phyloP scores from a whole-genome alignment of 2,797 vertebrate species.

The Myotis daubentonii region DNA sequence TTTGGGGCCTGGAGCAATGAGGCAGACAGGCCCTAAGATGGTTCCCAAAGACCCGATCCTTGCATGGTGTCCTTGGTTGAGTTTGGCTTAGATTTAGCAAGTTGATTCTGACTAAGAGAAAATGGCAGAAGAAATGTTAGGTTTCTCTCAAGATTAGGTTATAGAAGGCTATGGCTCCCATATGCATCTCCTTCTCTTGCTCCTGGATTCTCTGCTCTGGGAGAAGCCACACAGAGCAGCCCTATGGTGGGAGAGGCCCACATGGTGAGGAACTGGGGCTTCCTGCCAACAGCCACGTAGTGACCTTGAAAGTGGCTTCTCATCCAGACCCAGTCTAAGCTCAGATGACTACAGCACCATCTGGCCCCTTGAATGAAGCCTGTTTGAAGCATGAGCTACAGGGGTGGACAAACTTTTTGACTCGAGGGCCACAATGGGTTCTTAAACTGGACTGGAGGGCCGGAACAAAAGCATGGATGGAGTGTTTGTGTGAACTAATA shows the following conservation, averaged over 20 bases:
- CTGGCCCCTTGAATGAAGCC: background rate
- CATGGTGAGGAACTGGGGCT: background rate
- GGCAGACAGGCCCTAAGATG: background rate
- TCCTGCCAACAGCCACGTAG: background rate
- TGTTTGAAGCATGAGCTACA: background rate
- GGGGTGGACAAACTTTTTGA: too few species aligned
- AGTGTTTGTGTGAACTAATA: too few species aligned
- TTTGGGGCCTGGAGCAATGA: background rate
- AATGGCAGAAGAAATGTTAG: background rate
- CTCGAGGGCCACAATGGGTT: too few species aligned
- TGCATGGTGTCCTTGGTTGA: background rate
- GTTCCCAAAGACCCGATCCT: accelerated
- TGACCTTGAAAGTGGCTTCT: background rate
- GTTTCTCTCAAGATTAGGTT: background rate
- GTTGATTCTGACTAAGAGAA: background rate
- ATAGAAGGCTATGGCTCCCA: background rate
- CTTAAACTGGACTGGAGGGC: too few species aligned
- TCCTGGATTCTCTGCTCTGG: background rate
- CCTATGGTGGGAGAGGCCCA: background rate
- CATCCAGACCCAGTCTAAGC: background rate
- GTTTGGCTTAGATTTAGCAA: background rate
- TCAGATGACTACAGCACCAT: background rate
- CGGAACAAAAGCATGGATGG: too few species aligned
- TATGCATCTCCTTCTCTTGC: background rate
- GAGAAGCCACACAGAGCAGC: background rate